phyloP scores from a whole-genome alignment of 2,888 invertebrate genomes.

The Troilus luridus region DNA sequence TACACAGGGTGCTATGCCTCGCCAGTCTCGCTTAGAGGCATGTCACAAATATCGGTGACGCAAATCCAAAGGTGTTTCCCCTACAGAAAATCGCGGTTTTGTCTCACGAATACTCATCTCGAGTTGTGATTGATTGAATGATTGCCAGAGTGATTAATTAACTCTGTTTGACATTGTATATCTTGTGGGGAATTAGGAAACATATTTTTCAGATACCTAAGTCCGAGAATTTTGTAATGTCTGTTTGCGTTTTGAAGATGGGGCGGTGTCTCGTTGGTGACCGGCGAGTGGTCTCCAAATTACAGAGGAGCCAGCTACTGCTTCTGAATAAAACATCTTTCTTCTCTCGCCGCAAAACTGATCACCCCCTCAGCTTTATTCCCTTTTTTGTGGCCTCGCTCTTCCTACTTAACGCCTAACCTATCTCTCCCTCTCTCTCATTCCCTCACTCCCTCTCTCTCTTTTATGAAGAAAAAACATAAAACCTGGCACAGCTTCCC shows the following conservation, averaged over 20 bases:
- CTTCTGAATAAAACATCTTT: conserved; percentile 46
- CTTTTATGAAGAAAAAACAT: conserved; percentile 49
- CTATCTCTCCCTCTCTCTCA: not conserved
- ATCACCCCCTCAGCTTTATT: conserved; percentile 39
- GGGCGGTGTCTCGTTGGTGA: conserved; percentile 18
- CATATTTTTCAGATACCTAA: no score
- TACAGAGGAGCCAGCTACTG: conserved; percentile 30
- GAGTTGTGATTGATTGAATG: no score
- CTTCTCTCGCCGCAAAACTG: conserved; percentile 37
- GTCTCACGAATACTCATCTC: no score
- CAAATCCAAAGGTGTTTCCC: no score
- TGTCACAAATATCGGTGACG: no score
- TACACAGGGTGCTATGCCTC: no score
- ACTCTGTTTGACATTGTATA: not conserved
- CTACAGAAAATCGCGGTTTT: no score
- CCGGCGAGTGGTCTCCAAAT: conserved; percentile 17
- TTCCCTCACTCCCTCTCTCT: conserved; percentile 4
- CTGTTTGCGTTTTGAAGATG: conserved; percentile 34
- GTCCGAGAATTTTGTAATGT: not conserved
- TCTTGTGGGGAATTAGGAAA: no score
- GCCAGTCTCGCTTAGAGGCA: no score
- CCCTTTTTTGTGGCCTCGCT: conserved; percentile 34
- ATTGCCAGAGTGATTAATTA: no score
- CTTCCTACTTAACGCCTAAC: conserved; percentile 46
- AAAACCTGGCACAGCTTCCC: conserved; percentile 36